phyloP scores from a whole-genome alignment of 2,888 invertebrate genomes.

The Mimas tiliae region DNA sequence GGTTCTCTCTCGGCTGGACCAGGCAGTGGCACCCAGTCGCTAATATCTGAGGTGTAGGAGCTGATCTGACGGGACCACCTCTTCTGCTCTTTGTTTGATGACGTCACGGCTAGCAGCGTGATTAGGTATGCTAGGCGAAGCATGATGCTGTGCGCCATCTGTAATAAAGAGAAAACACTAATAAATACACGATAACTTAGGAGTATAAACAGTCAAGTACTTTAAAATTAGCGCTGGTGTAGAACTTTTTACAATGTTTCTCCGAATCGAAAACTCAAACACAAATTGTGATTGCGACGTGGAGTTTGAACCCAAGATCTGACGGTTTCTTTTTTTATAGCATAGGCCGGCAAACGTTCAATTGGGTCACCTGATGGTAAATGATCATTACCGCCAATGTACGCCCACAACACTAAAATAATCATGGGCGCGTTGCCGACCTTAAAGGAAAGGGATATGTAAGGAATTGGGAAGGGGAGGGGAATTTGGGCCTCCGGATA shows the following conservation, averaged over 20 bases:
- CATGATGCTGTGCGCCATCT: constrained; percentile 70
- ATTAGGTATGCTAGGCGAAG: constrained; percentile 58
- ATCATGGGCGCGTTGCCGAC: too few relatives aligned
- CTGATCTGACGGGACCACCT: constrained; percentile 81
- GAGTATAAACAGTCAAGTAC: not conserved
- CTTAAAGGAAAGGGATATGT: too few relatives aligned
- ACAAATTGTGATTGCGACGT: not conserved
- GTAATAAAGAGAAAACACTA: constrained; percentile 44
- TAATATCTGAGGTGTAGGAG: constrained; percentile 74
- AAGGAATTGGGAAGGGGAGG: too few relatives aligned
- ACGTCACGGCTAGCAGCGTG: constrained; percentile 53
- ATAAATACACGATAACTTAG: not conserved
- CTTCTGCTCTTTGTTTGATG: constrained; percentile 61
- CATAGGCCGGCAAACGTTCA: too few relatives aligned
- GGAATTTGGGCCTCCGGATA: too few relatives aligned
- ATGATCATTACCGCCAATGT: too few relatives aligned
- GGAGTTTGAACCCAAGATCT: too few relatives aligned
- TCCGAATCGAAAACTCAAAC: not conserved
- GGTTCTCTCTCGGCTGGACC: constrained; percentile 64
- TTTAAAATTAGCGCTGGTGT: not conserved
- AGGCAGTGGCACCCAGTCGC: constrained; percentile 76
- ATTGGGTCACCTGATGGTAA: too few relatives aligned
- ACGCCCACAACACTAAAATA: too few relatives aligned
- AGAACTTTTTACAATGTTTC: not conserved
- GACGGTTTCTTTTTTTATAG: too few relatives aligned